Evolutionary conservation across 2,888 invertebrate species (phyloP).

Genomic region (Epistrophe eligans): DNA sequence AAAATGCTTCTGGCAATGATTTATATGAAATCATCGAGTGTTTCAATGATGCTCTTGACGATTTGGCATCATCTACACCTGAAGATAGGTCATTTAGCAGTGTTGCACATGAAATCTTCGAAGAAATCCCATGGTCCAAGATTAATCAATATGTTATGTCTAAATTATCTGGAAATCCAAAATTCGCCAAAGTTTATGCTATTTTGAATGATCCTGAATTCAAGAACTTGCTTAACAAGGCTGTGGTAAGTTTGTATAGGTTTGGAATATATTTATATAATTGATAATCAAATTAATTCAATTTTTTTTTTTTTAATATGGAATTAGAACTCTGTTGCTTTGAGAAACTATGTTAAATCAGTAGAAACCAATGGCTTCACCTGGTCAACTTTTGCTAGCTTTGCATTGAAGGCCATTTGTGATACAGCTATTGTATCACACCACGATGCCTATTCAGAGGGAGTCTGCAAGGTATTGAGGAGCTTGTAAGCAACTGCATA

Average conservation of each 20-base stretch:
- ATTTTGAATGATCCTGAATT: conserved; percentile 61
- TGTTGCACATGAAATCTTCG: conserved; percentile 32
- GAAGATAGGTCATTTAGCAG: conserved; percentile 40
- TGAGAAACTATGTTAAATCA: conserved; percentile 48
- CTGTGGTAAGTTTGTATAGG: conserved; percentile 44
- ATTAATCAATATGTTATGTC: conserved; percentile 44
- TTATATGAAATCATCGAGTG: conserved; percentile 46
- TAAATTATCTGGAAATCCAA: conserved; percentile 36
- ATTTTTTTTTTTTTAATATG: not conserved
- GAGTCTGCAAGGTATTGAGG: conserved; percentile 54
- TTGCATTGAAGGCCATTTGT: conserved; percentile 62
- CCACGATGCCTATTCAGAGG: conserved; percentile 58
- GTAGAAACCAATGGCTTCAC: conserved; percentile 57
- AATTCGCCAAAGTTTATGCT: conserved; percentile 50
- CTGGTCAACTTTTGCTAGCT: conserved; percentile 51
- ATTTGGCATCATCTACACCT: conserved; percentile 1
- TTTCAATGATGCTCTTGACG: conserved; percentile 54
- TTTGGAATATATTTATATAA: too few relatives aligned
- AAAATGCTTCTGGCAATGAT: conserved; percentile 64
- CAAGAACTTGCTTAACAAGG: conserved; percentile 42
- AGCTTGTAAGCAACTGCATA: conserved; percentile 32
- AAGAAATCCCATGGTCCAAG: conserved; percentile 62
- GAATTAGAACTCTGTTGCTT: conserved; percentile 37
- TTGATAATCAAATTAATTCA: too few relatives aligned
- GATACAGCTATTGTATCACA: conserved; percentile 65